Conservation (phyloP, 2,797 vertebrate genomes). For the Ambastaia sidthimunki region DNA sequence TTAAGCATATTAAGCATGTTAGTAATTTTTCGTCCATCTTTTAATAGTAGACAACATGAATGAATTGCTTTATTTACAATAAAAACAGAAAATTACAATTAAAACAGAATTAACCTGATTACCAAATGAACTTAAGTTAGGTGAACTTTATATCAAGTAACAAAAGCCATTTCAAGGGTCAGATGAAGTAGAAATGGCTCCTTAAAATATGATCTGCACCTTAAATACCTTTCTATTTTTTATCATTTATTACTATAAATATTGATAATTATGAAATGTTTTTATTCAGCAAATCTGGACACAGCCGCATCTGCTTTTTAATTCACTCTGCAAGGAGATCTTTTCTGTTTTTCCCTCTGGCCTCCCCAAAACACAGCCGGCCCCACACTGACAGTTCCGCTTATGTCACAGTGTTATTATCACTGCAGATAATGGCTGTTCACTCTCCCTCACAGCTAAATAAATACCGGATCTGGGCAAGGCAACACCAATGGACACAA, state of each 20-base stretch:
- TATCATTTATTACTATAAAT: neutral
- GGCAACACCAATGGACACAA: slow-evolving; percentile 40
- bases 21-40: too few relatives aligned
- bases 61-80: too few relatives aligned
- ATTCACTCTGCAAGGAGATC: neutral
- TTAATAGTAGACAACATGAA: too few relatives aligned
- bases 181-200: too few relatives aligned
- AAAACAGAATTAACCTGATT: too few relatives aligned
- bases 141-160: too few relatives aligned
- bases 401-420: slow-evolving; percentile 52
- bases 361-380: slow-evolving; percentile 41
- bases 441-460: slow-evolving; percentile 38
- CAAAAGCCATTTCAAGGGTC: too few relatives aligned
- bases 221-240: neutral
- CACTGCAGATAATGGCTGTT: slow-evolving; percentile 60
- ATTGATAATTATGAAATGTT: slow-evolving; percentile 4
- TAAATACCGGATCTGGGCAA: slow-evolving; percentile 57
- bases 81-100: too few relatives aligned
- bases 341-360: slow-evolving; percentile 28
- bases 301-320: slow-evolving; percentile 22
- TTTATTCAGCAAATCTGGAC: slow-evolving; percentile 15
- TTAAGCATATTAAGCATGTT: too few relatives aligned
- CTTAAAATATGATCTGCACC: neutral
- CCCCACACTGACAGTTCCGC: slow-evolving; percentile 35
- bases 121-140: too few relatives aligned